A percentile compares a stretch with the other conserved stretches of the same genome.
Evolutionary conservation across 2,888 invertebrate genomes (phyloP).

Genomic region (Erebia aethiops): DNA sequence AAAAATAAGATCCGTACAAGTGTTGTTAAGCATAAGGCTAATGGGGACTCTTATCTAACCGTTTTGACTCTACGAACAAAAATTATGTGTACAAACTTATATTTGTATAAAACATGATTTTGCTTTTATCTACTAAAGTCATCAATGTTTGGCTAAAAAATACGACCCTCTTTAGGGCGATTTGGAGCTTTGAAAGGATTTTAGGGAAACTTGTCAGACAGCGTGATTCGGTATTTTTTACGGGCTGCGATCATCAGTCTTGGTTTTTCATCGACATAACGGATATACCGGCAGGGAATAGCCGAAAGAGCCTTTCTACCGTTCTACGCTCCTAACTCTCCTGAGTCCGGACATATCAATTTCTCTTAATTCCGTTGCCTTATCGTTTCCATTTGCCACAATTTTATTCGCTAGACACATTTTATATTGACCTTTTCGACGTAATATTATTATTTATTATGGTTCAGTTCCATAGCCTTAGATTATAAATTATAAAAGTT

Average conservation of each 20-base stretch:
- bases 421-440: not conserved
- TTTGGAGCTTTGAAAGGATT: slow-evolving; percentile 49
- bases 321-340: not conserved
- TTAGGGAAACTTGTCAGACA: slow-evolving; percentile 56
- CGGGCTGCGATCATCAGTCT: slow-evolving; percentile 56
- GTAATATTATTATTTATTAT: no score
- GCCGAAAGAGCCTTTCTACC: slow-evolving; percentile 17
- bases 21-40: no score
- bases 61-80: not conserved
- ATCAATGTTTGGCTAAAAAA: slow-evolving; percentile 42
- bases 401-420: not conserved
- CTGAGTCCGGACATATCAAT: slow-evolving; percentile 15
- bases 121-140: slow-evolving; percentile 25
- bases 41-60: not conserved
- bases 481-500: no score
- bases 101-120: slow-evolving; percentile 20
- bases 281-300: slow-evolving; percentile 28
- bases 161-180: slow-evolving; percentile 47
- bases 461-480: no score
- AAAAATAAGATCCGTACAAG: no score
- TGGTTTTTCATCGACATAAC: slow-evolving; percentile 35
- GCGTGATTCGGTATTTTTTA: slow-evolving; percentile 60
- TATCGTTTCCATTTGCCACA: slow-evolving; percentile 1
- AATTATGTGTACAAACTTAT: not conserved
- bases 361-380: slow-evolving; percentile 12